Percentiles rank a stretch among this genome's conserved stretches.
Conservation (phyloP, 2,797 vertebrate genomes). For the Thripadectes ignobilis region DNA sequence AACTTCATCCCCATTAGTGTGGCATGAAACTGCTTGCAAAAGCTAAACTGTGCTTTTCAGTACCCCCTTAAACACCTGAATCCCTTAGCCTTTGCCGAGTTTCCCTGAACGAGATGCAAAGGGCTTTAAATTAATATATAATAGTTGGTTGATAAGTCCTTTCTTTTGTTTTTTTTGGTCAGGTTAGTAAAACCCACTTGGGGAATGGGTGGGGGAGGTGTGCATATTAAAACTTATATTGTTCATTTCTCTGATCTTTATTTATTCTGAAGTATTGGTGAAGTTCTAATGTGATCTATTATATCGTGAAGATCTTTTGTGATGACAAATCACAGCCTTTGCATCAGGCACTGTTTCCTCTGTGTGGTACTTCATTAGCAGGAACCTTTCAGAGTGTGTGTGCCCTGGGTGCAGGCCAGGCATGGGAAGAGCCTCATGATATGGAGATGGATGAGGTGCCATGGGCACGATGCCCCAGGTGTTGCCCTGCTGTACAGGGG, state of each 20-base stretch:
- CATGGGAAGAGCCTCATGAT: accelerated
- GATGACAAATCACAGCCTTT: background rate
- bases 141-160: background rate
- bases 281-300: accelerated
- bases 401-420: accelerated
- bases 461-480: too few species aligned
- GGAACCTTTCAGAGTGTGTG: accelerated
- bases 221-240: background rate
- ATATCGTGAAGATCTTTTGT: background rate
- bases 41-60: background rate
- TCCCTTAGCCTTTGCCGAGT: background rate
- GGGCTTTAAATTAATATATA: background rate
- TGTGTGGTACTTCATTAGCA: accelerated
- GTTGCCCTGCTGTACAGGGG: background rate
- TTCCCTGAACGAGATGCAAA: background rate
- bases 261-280: background rate
- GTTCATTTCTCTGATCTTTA: background rate
- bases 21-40: background rate
- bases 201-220: too few species aligned
- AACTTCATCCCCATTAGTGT: background rate
- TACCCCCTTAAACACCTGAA: background rate
- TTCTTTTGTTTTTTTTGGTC: background rate
- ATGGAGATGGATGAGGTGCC: accelerated
- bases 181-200: background rate
- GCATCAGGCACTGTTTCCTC: background rate